phyloP scores from a whole-genome alignment of 2,797 vertebrate genomes.

The Oreochromis grahami region DNA sequence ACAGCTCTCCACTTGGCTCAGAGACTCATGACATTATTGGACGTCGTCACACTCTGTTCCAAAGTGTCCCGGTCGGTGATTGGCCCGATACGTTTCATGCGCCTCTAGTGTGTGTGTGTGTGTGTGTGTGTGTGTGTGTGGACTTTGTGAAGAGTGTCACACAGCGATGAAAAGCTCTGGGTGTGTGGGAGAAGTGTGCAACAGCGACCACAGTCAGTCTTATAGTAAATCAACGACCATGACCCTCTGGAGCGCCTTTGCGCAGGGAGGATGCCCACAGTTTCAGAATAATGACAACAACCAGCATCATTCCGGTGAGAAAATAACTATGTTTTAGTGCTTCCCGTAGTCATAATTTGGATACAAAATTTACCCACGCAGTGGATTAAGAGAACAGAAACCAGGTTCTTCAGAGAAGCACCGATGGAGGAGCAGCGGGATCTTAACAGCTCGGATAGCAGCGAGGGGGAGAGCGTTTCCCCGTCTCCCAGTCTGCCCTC shows the following conservation, averaged over 20 bases:
- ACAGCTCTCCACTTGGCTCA: conserved; percentile 1
- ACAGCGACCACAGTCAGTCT: conserved; percentile 4
- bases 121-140: too few relatives aligned
- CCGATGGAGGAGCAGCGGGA: conserved; percentile 88
- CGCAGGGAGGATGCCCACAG: conserved; percentile 25
- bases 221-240: conserved; percentile 28
- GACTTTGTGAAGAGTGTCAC: conserved; percentile 31
- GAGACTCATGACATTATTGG: conserved; percentile 55
- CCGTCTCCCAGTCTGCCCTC: conserved; percentile 78
- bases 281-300: background rate
- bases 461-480: conserved; percentile 82
- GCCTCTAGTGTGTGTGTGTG: background rate
- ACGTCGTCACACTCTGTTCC: conserved; percentile 50
- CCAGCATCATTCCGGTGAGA: background rate
- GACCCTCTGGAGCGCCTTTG: conserved; percentile 38
- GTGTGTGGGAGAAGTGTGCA: conserved; percentile 11
- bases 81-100: conserved; percentile 42
- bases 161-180: conserved; percentile 4
- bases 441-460: conserved; percentile 75
- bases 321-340: conserved; percentile 29
- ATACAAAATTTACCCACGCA: conserved; percentile 18
- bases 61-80: conserved; percentile 53
- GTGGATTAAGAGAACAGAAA: conserved; percentile 15
- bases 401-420: conserved; percentile 17
- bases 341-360: conserved; percentile 6